Percentiles rank a stretch among this genome's conserved stretches.
phyloP scores from a whole-genome alignment of 2,888 invertebrate species.

The Mesoligia furuncula region DNA sequence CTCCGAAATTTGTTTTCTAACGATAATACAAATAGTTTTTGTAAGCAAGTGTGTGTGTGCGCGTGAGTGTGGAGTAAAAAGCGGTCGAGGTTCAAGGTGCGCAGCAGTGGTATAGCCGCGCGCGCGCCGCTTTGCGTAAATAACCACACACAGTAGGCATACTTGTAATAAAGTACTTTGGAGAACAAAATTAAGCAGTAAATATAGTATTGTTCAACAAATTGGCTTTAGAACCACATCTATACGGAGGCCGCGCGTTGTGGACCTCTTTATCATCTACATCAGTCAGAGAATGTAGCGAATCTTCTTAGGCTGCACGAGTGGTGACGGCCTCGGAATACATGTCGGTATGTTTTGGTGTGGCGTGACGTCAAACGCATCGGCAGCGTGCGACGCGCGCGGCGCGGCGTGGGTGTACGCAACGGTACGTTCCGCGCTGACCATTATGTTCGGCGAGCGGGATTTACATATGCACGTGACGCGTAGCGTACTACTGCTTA shows the following conservation, averaged over 20 bases:
- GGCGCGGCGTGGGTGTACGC: conserved; percentile 28
- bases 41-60: conserved; percentile 4
- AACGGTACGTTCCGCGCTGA: conserved; percentile 38
- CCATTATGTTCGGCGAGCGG: conserved; percentile 35
- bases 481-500: conserved; percentile 24
- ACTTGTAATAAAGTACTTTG: neutral
- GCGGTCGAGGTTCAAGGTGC: conserved; percentile 58
- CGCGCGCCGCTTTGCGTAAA: conserved; percentile 9
- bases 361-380: conserved; percentile 47
- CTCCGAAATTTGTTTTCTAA: conserved; percentile 5
- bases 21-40: conserved; percentile 3
- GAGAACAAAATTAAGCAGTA: neutral
- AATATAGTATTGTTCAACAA: neutral
- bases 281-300: neutral
- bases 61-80: conserved; percentile 38
- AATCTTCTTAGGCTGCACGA: neutral
- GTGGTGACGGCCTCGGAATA: conserved; percentile 7
- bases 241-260: neutral
- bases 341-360: conserved; percentile 44
- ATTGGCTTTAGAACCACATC: neutral
- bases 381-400: conserved; percentile 22
- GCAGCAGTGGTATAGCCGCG: neutral
- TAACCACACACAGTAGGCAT: conserved; percentile 4
- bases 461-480: conserved; percentile 37
- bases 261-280: neutral